Base-by-base conservation (phyloP, 2,113 vertebrate genomes). In the Plectropomus leopardus region DNA sequence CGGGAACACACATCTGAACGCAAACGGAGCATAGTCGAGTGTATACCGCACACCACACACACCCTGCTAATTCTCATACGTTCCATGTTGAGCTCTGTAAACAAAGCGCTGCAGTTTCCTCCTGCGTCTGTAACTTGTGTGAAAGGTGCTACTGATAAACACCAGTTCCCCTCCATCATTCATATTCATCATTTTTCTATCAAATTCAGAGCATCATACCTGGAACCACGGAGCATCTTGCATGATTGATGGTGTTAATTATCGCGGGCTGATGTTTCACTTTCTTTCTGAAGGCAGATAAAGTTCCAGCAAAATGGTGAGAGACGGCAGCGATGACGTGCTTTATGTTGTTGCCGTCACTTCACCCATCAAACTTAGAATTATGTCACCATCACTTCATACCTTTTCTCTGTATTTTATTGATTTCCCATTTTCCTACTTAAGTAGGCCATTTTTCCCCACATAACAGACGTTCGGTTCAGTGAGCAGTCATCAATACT, bases 161-260 rank as follows among this genome's bases (percentile, higher is more conserved):
- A 83, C 57, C 67, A 67, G 54, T 59, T 83, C 51, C 47, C 60
- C 44, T 45, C 69, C 68, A 82, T 90, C 86, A 75, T 82, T 88
- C 77, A 78, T 82, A 84, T 84, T 87, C 86, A 89, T 84, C 55
- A 75, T 53, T 78, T 40, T 76, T 78, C 80, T 54, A 64, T 86
- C 80, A 79, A 76, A 81, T 76, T 71, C 85, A 26, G 74, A 60
- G 74, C 75, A 58, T 79, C 70, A 61, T 80, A 86, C 81, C 72
- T 86, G 78, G 48, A 88, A 89, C 75, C 85, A 75, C 68, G 1
- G 24, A 83, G 76, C 81, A 77, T 82, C 69, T 77, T 61, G 66
- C 68, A 54, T 86, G 87, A 91, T 89, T 84, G 87, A 91, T 89
- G 85, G 78, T 47, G 76, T 88, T 89, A 89, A 88, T 88, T 89